Evolutionary conservation across 1,140 invertebrate species (phyloP).

Genomic region (Caenorhabditis elegans): WBcel235 BX284606.5:7914001-7914500

Average conservation of each 20-base stretch:
- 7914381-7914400: not conserved
- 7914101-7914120: constrained; percentile 19
- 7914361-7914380: constrained; percentile 8
- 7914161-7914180: no score
- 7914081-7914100: not conserved
- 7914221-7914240: no score
- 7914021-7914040: not conserved
- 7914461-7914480: no score
- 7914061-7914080: not conserved
- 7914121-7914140: no score
- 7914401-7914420: not conserved
- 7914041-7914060: not conserved
- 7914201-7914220: no score
- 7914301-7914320: not conserved
- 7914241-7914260: not conserved
- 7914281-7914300: not conserved
- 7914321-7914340: not conserved
- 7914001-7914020: not conserved
- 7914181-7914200: no score
- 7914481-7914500: no score
- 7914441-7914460: not conserved
- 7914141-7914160: no score
- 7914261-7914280: not conserved
- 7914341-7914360: constrained; percentile 8
- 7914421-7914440: constrained; percentile 9